phyloP scores from a whole-genome alignment of 2,797 vertebrate species.

The Amazonetta brasiliensis region DNA sequence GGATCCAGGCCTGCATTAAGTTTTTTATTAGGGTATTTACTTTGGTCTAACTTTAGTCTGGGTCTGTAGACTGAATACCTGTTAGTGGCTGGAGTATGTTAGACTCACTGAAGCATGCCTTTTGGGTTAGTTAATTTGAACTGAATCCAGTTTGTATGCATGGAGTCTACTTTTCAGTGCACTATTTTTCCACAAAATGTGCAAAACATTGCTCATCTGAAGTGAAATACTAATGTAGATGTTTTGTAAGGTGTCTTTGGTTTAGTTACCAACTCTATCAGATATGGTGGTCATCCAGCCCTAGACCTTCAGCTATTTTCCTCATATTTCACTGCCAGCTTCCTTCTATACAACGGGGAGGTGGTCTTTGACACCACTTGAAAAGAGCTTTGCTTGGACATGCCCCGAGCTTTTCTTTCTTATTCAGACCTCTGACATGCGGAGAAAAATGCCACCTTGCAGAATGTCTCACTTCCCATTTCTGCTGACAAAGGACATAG shows the following conservation, averaged over 20 bases:
- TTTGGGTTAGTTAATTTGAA: conserved; percentile 1
- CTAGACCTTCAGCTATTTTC: background rate
- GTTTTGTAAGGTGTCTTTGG: background rate
- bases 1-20: background rate
- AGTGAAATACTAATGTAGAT: background rate
- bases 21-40: background rate
- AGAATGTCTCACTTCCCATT: background rate
- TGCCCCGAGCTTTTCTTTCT: background rate
- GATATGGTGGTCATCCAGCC: background rate
- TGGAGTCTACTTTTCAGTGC: background rate
- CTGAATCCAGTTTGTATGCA: background rate
- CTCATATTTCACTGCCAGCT: background rate
- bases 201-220: fast-evolving
- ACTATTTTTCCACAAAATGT: background rate
- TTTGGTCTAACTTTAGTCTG: background rate
- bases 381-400: background rate
- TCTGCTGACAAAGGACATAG: background rate
- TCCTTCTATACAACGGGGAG: background rate
- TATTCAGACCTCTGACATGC: background rate
- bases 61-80: background rate
- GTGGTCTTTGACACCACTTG: background rate
- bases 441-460: background rate
- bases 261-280: background rate
- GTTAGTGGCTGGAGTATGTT: background rate
- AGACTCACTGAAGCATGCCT: background rate